Evolutionary conservation across 2,888 invertebrate species (phyloP), one percentile per base, ranked within the genome.

Genomic region (Strigamia maritima): DNA sequence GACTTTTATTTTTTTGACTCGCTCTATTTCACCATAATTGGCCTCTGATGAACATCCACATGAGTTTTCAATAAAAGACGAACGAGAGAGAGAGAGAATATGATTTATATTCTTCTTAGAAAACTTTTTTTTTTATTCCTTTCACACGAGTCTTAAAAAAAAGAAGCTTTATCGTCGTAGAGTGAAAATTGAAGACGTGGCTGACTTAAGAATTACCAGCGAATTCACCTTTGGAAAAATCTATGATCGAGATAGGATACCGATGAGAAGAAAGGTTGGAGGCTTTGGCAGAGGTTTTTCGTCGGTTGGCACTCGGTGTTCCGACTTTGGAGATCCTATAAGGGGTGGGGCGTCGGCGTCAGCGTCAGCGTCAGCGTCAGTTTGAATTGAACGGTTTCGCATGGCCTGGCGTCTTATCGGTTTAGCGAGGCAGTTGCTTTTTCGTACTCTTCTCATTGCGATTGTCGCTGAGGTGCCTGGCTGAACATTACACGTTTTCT

Each of bases 161-260:
- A 65, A 22, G 24, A 24, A 65, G 19, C n/a, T 65, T 65, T 65
- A 65, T 65, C 60, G 60, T 6, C 8, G 22, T 12, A 65, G 60
- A 65, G 22, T 65, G 60, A 65, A 65, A 65, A 65, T 65, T 65
- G 60, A 65, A 65, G 60, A 65, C 60, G 60, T 65, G 60, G 60
- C 60, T 65, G 60, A 65, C 60, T 65, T 65, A 65, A 65, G 60
- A 65, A 65, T 65, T 65, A 65, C 60, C 60, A 65, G 60, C 60
- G 60, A 65, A 65, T 65, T 65, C 60, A 65, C 60, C 60, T 65
- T 65, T 65, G 60, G 22, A 65, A 65, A 65, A 65, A 65, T 65
- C 60, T 65, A 65, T 22, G 60, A 65, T 65, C 22, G 60, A 65
- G 60, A 65, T 49, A 49, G 49, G 49, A 49, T 65, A 65, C 60